Evolutionary conservation across 2,113 vertebrate species (phyloP), one percentile per base, ranked within the genome.

Genomic region (Pterocles burchelli): DNA sequence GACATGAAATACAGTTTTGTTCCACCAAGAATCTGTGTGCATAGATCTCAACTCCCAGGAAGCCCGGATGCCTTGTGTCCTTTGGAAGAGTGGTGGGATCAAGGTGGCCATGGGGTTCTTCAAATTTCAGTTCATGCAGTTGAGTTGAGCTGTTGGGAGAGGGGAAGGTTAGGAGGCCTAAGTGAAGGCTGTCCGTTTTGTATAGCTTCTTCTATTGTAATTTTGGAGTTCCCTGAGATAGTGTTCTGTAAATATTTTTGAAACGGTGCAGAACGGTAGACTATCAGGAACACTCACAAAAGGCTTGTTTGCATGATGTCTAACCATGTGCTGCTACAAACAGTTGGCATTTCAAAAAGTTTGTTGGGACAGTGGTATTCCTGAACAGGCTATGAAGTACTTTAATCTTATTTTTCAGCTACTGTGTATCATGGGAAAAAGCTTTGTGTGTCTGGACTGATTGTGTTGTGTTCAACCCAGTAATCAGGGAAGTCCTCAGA

Each of bases 1-100:
- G 36, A 10, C 2, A 1, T 0, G 0, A 33, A 89, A 19, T 46
- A 10, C 0, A 0, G 1, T 51, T 74, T 54, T 71, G 21, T 71
- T 87, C 25, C 31, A 24, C 34, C 12, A 6, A 4, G 55, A 58
- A 21, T 8, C 7, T 43, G 1, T 6, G 7, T 31, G 17, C 10
- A 17, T 17, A n/a, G 20, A 0, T 75, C 33, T 71, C 29, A 33
- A 11, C 13, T 33, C 11, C 7, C 19, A 13, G 7, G 66, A 67
- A 48, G 5, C 10, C 28, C 16, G 14, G 17, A 3, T 24, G 18
- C 13, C 28, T 11, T 33, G 7, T 63, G 49, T 15, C 80, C 4
- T 43, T 55, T 18, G 43, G n/a, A 31, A 51, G 43, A 25, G n/a
- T 13, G 8, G 3, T 28, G n/a, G 36, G n/a, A 19, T 74, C 12